Evolutionary conservation across 2,797 vertebrate species (phyloP), one percentile per base, ranked within the genome.

Genomic region (Rachycentron canadum): DNA sequence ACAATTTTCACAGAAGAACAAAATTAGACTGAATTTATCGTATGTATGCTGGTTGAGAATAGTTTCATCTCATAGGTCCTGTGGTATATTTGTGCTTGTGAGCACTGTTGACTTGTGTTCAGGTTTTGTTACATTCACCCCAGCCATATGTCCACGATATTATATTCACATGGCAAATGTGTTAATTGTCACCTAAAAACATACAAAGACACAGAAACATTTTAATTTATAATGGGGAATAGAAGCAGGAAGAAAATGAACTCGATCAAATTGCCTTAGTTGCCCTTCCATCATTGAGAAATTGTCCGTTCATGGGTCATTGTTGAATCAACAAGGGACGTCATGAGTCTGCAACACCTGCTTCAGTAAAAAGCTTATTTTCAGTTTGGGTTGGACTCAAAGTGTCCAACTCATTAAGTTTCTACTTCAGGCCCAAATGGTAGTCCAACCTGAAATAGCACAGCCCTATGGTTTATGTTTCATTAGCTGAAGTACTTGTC

Each of bases 231-330:
- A 55, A 82, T 65, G 40, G 55, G 45, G 59, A 38, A 53, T 69
- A 23, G 70, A 79, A 83, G 64, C 71, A 84, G 87, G 71, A 84
- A 82, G 65, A 82, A 76, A 64, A 68, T 58, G 63, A 63, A 55
- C 64, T 60, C 81, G n/a, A 74, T 76, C 61, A 73, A 70, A 78
- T 72, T 34, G n/a, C 28, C 13, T 65, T 9, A 62, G 64, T 80
- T 76, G 76, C 41, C 62, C 73, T 74, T 83, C 53, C 55, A 36
- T 73, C 34, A 41, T 52, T 45, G 43, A 57, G 59, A 52, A 50
- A 64, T 38, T 36, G 64, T 62, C 34, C 60, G 25, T 70, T 26
- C 52, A 36, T 28, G 26, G 41, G 38, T 57, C 52, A 38, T 32
- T 56, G 32, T 56, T 71, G 56, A 30, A 76, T 63, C 47, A 58